A percentile compares a stretch with the other conserved stretches of the same genome.
Evolutionary conservation across 1,140 invertebrate genomes (phyloP).

Genomic region (Psilanteris sp.): DNA sequence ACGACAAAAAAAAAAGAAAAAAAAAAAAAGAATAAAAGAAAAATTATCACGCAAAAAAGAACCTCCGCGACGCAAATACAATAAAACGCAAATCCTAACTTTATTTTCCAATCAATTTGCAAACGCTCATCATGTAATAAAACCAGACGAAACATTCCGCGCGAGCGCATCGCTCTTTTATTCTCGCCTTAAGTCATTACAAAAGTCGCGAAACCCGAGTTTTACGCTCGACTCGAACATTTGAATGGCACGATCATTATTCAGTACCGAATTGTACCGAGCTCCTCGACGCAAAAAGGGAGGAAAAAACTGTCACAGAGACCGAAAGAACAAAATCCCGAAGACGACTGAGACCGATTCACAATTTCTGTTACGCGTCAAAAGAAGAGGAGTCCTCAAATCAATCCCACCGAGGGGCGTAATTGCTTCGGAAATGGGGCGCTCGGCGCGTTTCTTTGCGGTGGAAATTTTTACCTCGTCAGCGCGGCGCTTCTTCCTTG

Average conservation of each 20-base stretch:
- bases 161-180: neutral
- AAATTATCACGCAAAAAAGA: too few relatives aligned
- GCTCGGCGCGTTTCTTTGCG: too few relatives aligned
- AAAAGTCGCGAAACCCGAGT: constrained; percentile 9
- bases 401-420: constrained; percentile 20
- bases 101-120: constrained; percentile 11
- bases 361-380: constrained; percentile 2
- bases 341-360: constrained; percentile 5
- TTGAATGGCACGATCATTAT: constrained; percentile 37
- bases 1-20: too few relatives aligned
- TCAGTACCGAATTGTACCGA: constrained; percentile 10
- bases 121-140: neutral
- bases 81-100: constrained; percentile 1
- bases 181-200: constrained; percentile 15
- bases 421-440: constrained; percentile 28
- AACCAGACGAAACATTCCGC: neutral
- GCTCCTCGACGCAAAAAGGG: neutral
- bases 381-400: constrained; percentile 26
- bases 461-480: too few relatives aligned
- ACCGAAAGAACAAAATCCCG: constrained; percentile 10
- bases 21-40: too few relatives aligned
- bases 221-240: constrained; percentile 1
- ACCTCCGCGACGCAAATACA: too few relatives aligned
- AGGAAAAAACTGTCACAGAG: neutral
- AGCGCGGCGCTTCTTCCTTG: constrained; percentile 32